Evolutionary conservation across 2,888 invertebrate genomes (phyloP), one percentile per base, ranked within the genome.

Genomic region (Balanococcus diminutus): DNA sequence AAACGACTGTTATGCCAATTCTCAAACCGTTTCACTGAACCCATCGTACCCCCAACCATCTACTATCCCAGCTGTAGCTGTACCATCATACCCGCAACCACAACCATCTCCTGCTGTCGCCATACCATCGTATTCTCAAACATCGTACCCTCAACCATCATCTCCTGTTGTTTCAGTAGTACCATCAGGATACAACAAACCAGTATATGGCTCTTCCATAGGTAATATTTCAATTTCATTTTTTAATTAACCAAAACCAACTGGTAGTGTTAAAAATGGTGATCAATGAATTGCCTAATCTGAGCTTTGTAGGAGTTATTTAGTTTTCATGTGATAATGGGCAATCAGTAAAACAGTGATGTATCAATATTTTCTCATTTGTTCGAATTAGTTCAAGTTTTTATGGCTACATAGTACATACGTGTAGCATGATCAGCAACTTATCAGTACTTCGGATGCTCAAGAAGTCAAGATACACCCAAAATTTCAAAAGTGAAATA

Each of bases 161-260:
- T 0, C 67, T 19, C 67, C 67, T 0, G 28, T 16, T 16, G 72
- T 72, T 31, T 72, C 72, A 31, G 31, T 72, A 2, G 16, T 28
- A 31, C 19, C 75, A 6, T 19, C 75, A 9, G 75, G 75, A 79
- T 79, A 79, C 9, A 28, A 19, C 8, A 79, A 36, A 8, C 75
- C 75, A 36, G 75, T 36, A 36, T 79, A 79, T 36, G 75, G n/a
- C 1, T 36, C 75, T 32, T 79, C 75, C 19, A 79, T 79, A 36
- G 36, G 75, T 79, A 79, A 75, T 25, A 32, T 16, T 32, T 31
- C 9, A 75, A n/a, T n/a, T n/a, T n/a, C n/a, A n/a, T n/a, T n/a
- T n/a, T n/a, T n/a, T n/a, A n/a, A n/a, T n/a, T n/a, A n/a, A n/a
- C n/a, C n/a, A n/a, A n/a, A n/a, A n/a, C n/a, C n/a, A n/a, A n/a